Evolutionary conservation across 2,888 invertebrate genomes (phyloP).

Genomic region (Andrena marginata): DNA sequence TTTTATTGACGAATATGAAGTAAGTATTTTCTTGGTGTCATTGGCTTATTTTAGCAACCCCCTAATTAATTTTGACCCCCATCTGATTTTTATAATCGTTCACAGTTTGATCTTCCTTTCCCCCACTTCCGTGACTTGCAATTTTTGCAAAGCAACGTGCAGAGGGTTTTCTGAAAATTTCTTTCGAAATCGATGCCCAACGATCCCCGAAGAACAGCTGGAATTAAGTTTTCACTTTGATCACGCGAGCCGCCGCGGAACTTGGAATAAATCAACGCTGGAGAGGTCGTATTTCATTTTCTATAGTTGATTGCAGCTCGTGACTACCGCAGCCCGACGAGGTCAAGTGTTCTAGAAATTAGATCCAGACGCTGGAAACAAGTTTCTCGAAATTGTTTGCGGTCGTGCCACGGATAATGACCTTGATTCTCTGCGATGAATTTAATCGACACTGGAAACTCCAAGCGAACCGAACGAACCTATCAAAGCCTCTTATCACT

Average conservation of each 20-base stretch:
- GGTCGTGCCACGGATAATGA: background rate
- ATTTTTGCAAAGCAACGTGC: too few relatives aligned
- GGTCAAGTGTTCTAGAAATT: constrained; percentile 52
- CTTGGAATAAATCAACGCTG: constrained; percentile 33
- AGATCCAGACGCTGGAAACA: constrained; percentile 14
- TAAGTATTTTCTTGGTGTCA: too few relatives aligned
- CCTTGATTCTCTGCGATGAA: background rate
- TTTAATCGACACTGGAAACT: background rate
- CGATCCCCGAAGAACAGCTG: background rate
- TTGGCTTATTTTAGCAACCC: too few relatives aligned
- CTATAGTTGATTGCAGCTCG: constrained; percentile 15
- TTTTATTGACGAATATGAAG: too few relatives aligned
- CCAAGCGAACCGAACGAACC: background rate
- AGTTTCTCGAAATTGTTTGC: background rate
- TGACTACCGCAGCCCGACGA: constrained; percentile 5
- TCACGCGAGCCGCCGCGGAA: constrained; percentile 15
- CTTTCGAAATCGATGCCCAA: background rate
- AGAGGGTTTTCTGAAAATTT: background rate
- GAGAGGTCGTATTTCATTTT: constrained; percentile 39
- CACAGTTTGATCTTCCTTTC: too few relatives aligned
- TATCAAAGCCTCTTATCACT: background rate
- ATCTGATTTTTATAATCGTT: too few relatives aligned
- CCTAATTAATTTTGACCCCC: too few relatives aligned
- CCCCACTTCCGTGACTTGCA: too few relatives aligned
- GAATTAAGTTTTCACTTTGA: constrained; percentile 28